Evolutionary conservation across 1,140 invertebrate species (phyloP), one percentile per base, ranked within the genome.

Genomic region (Drosophila truncata): DNA sequence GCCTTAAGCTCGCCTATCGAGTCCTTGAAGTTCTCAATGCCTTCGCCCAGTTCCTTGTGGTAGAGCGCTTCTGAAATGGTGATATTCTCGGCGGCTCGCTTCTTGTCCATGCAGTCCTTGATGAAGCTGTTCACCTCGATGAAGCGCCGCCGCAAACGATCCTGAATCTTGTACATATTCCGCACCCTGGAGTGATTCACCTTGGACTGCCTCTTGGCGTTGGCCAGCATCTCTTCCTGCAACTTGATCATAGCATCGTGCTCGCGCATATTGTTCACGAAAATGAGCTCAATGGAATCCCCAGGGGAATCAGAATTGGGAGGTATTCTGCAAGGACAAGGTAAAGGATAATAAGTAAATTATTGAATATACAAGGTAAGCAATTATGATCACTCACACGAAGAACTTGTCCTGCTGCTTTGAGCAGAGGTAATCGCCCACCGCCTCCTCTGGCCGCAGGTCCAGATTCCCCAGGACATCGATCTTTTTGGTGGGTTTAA

Each of bases 401-500:
- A 93, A 93, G 58, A 72, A 91, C 37, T 82, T 72, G 8, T 93
- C 59, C 25, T 93, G 91, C 25, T 59, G 49, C 73, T 92, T 92
- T 0, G 92, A 93, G 50, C 75, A 52, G 0, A 92, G 27, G 23
- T 78, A 93, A 33, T 90, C 82, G 8, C 78, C 80, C 27, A 91
- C 87, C 6, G 90, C 91, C 25, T 92, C 75, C 60, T 93, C 92
- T 2, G 92, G 92, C 18, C 77, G 78, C 44, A 92, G 41, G 44
- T 93, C 92, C 70, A 92, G 70, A 46, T 83, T 87, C 3, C 92
- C 92, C 37, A 93, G 72, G 14, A 93, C 88, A 82, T 93, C 92
- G 18, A 93, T 33, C 47, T 71, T 91, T 2, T 71, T 82, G 33
- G 92, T 93, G 3, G 92, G 92, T 33, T 92, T 93, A 9, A 72